Percentiles rank a stretch among this genome's conserved stretches.
These are phyloP conservation scores for Dermatemys mawii DNA, from an alignment of 2,113 vertebrate genomes.

Conservation along the genomic window DNA sequence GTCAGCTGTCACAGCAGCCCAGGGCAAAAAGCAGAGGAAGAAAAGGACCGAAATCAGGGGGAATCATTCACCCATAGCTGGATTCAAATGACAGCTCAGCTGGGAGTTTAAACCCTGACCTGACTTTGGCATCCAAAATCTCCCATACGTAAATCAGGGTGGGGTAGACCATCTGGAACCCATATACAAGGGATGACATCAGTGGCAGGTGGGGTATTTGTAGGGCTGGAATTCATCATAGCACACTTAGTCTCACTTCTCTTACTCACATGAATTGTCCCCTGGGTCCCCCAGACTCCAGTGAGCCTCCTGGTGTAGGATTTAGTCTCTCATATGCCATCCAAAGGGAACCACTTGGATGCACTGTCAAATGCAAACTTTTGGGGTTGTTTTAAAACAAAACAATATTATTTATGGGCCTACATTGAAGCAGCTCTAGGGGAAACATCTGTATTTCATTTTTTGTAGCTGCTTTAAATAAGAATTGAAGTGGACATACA, in stretches of 20 bases:
- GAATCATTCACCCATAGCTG: not conserved
- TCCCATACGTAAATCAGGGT: not conserved
- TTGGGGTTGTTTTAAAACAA: not conserved
- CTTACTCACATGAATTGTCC: not conserved
- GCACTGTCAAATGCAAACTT: not conserved
- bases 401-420: not conserved
- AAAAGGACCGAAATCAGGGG: not conserved
- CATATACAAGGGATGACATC: not conserved
- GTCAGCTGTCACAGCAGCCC: not conserved
- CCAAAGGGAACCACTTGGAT: not conserved
- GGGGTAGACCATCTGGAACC: not conserved
- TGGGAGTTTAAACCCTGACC: not conserved
- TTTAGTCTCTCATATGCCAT: not conserved
- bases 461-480: not conserved
- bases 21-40: not conserved
- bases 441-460: not conserved
- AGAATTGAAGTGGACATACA: not conserved
- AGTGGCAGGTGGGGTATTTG: not conserved
- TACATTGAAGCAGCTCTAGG: not conserved
- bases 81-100: not conserved
- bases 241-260: not conserved
- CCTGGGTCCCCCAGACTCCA: not conserved
- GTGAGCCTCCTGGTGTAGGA: not conserved
- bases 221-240: not conserved
- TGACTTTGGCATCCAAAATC: not conserved